These are phyloP conservation scores for Mallotus villosus DNA, from an alignment of 2,797 vertebrate genomes.

Conservation along the genomic window DNA sequence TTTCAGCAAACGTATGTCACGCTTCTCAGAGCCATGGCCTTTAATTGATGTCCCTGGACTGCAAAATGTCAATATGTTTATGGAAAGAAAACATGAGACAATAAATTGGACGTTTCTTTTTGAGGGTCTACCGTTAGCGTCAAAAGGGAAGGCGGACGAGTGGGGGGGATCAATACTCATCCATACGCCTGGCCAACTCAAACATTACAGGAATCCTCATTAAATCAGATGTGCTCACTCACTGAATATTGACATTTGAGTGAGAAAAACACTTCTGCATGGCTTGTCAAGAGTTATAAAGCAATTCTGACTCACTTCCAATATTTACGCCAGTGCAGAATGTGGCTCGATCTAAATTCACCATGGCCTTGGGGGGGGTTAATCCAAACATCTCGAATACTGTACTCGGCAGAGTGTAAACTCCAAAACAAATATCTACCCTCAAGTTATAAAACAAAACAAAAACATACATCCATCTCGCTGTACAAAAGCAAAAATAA, in stretches of 20 bases:
- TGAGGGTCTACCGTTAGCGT: constrained; percentile 47
- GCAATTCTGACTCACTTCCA: constrained; percentile 39
- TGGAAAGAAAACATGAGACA: constrained; percentile 27
- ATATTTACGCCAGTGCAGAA: constrained; percentile 29
- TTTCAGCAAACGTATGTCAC: constrained; percentile 52
- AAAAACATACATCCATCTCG: neutral
- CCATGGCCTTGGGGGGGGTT: neutral
- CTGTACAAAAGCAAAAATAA: neutral
- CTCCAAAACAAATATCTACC: constrained; percentile 23
- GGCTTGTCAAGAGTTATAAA: constrained; percentile 27
- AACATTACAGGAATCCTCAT: constrained; percentile 60
- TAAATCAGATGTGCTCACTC: constrained; percentile 55
- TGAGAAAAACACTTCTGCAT: constrained; percentile 25
- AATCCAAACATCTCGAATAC: neutral
- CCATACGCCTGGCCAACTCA: constrained; percentile 58
- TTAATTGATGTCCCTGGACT: constrained; percentile 58
- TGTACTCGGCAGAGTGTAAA: neutral
- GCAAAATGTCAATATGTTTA: constrained; percentile 58
- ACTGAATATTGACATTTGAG: constrained; percentile 54
- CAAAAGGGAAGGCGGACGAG: constrained; percentile 9
- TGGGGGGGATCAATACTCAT: constrained; percentile 63
- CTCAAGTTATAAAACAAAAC: too few species aligned
- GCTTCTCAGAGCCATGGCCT: constrained; percentile 37
- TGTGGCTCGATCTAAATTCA: constrained; percentile 31
- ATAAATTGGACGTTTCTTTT: constrained; percentile 61